Base-by-base conservation (phyloP, 2,113 vertebrate species). In the Echinops telfairi region DNA sequence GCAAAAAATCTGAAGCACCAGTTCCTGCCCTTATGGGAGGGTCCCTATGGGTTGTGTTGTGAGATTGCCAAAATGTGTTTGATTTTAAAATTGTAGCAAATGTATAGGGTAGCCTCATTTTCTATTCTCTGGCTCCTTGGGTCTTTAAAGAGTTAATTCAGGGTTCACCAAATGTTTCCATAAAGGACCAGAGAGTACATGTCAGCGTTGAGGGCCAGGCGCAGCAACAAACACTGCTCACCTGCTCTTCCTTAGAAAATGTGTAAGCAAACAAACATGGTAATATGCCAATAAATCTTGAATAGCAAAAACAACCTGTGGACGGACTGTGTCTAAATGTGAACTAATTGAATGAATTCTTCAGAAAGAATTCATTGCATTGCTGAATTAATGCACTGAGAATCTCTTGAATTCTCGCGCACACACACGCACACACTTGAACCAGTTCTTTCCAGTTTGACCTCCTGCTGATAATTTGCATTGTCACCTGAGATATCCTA, bases 311-410 rank as follows among this genome's bases (percentile, higher is more conserved):
- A 25, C 22, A 66, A 33, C 29, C 33, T 92, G 3, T 27, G n/a
- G 43, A 9, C 38, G 86, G 47, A 47, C 53, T 83, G 85, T 88
- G 40, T 66, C 25, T 71, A 71, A 71, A 71, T 33, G 68, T 71
- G 31, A 81, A 66, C 73, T 38, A 79, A 62, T 90, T 90, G 58
- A 83, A 64, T 71, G 38, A 78, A 68, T 88, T 90, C 33, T 86
- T 80, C 60, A 33, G 71, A 78, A 38, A 93, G 36, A 29, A 79
- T 17, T 84, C 43, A 40, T 6, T 86, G 68, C 25, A 53, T 60
- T 47, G n/a, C 10, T 78, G 16, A 82, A 86, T 85, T 57, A 75
- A 25, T 17, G 38, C 71, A 83, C 47, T 89, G 25, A 68, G 64
- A 83, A 57, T 62, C 20, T 22, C 70, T 57, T 89, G 33, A 75